Evolutionary conservation across 2,113 vertebrate genomes (phyloP), one percentile per base, ranked within the genome.

Genomic region (Ictalurus furcatus): DNA sequence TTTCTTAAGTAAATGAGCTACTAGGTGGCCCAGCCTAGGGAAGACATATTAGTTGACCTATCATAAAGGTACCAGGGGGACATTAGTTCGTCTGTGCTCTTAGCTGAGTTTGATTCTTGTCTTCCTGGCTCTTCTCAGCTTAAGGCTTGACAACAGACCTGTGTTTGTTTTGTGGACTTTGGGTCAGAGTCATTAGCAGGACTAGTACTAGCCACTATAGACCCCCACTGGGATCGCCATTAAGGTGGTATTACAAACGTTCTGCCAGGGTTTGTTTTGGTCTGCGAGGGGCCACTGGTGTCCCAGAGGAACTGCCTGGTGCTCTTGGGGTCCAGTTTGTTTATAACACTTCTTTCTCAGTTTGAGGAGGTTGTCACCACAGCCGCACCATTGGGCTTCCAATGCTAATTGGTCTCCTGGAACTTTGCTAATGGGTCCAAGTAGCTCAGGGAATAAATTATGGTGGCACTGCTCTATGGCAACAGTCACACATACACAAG

Each of bases 271-370:
- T 95, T 96, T 96, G 95, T 96, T 96, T 95, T 96, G 65, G 94
- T 95, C 92, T 94, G 91, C 90, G 87, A 93, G 94, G 92, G 92
- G 93, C 92, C 87, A 91, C 87, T 58, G 92, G 90, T 91, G 34
- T 94, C 94, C 94, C 89, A 84, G 87, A 84, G 94, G 92, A 93
- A 93, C 94, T 92, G 92, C 90, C 88, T 93, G 92, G 95, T 87
- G 96, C 96, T 97, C 97, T 97, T 96, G 97, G 94, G 91, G 94
- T 96, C 93, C 92, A 90, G 94, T 96, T 96, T 97, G 97, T 97
- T 97, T 97, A 96, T 96, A 95, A 95, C 96, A 95, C 95, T 92
- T 89, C 87, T 94, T 93, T 94, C 87, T 85, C 94, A 96, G 96
- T 97, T 96, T 97, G 96, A 96, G 95, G 93, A 95, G 94, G 94